phyloP scores from a whole-genome alignment of 2,113 vertebrate species.

The Cyanoramphus novaezelandiae region DNA sequence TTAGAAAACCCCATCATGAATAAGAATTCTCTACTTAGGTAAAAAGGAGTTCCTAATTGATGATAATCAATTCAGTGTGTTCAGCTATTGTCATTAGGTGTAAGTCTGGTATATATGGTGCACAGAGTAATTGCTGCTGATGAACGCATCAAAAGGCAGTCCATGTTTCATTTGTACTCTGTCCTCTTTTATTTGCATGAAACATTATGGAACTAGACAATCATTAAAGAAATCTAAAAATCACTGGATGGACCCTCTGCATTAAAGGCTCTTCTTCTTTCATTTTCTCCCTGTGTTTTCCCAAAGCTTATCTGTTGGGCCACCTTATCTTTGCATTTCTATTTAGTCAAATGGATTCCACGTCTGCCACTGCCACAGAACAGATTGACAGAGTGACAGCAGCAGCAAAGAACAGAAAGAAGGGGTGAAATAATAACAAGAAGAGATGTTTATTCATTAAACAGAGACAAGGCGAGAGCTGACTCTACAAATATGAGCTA shows the following conservation, averaged over 20 bases:
- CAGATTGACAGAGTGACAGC: neutral
- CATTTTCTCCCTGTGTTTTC: neutral
- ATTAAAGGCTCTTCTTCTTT: neutral
- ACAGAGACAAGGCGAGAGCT: neutral
- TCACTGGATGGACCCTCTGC: neutral
- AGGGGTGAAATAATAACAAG: neutral
- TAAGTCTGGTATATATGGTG: neutral
- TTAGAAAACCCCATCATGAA: neutral
- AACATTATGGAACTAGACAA: neutral
- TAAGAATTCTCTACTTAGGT: neutral
- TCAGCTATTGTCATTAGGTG: neutral
- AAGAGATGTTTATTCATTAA: neutral
- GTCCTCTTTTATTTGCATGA: neutral
- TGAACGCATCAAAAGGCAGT: neutral
- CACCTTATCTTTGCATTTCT: neutral
- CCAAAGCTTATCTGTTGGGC: neutral
- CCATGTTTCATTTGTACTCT: neutral
- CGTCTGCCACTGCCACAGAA: neutral
- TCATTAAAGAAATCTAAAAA: neutral
- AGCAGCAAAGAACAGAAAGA: neutral
- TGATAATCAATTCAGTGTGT: neutral
- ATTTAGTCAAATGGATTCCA: neutral
- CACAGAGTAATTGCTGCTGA: slow-evolving; percentile 15
- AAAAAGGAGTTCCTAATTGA: neutral
- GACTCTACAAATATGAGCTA: accelerated